phyloP scores from a whole-genome alignment of 2,113 vertebrate genomes.

The Nothoprocta pentlandii region DNA sequence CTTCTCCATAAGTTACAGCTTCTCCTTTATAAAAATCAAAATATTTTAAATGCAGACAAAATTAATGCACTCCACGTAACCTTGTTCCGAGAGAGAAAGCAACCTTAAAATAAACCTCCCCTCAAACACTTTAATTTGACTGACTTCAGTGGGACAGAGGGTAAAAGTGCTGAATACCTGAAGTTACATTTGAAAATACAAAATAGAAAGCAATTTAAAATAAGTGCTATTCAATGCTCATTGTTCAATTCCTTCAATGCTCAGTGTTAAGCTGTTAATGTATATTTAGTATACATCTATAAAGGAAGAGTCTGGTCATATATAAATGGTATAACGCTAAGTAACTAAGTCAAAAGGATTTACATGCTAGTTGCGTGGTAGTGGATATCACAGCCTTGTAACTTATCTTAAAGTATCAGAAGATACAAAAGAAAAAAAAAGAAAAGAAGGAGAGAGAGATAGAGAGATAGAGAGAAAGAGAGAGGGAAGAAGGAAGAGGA shows the following conservation, averaged over 20 bases:
- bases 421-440: neutral
- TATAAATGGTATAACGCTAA: neutral
- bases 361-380: neutral
- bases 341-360: neutral
- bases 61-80: fast-evolving
- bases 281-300: neutral
- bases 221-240: neutral
- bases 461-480: neutral
- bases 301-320: neutral
- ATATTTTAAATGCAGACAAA: neutral
- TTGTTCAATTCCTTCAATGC: neutral
- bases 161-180: neutral
- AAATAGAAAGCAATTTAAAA: neutral
- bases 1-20: fast-evolving
- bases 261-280: neutral
- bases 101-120: neutral
- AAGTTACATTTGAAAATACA: neutral
- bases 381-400: neutral
- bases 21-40: neutral
- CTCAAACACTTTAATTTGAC: neutral
- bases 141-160: neutral
- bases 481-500: no score
- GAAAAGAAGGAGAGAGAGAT: no score
- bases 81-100: neutral
- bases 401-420: neutral